Conservation (phyloP, 2,113 vertebrate genomes). For the Phrynosoma blainvillii region DNA sequence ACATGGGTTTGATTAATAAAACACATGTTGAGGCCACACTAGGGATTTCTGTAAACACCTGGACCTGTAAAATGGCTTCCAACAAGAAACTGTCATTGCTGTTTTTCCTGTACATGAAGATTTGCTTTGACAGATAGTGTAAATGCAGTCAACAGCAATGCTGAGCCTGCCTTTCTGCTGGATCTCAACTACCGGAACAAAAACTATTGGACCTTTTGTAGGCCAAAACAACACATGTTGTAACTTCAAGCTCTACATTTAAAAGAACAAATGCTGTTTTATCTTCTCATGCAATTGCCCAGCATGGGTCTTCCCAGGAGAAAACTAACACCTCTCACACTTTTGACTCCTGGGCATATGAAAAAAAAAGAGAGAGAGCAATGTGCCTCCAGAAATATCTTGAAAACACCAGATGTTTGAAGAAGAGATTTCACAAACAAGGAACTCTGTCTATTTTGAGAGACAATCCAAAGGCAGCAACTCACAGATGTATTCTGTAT, state of each 20-base stretch:
- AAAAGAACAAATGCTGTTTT: constrained; percentile 12
- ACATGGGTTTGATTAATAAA: constrained; percentile 44
- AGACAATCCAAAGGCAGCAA: constrained; percentile 38
- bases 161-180: not conserved
- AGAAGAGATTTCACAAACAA: constrained; percentile 49
- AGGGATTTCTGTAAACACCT: constrained; percentile 23
- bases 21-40: constrained; percentile 12
- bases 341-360: constrained; percentile 4
- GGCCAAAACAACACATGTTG: not conserved
- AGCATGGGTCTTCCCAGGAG: constrained; percentile 9
- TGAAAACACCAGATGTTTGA: constrained; percentile 64
- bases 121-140: not conserved
- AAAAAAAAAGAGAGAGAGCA: constrained; percentile 54
- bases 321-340: constrained; percentile 3
- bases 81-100: not conserved
- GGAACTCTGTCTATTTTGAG: constrained; percentile 51
- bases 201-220: not conserved
- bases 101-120: not conserved
- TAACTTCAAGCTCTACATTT: not conserved
- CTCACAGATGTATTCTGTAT: constrained; percentile 46
- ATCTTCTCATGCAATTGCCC: not conserved
- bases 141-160: not conserved
- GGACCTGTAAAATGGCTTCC: constrained; percentile 33
- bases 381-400: constrained; percentile 52
- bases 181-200: not conserved